A percentile compares a stretch with the other conserved stretches of the same genome.
Evolutionary conservation across 2,888 invertebrate species (phyloP).

Genomic region (Drosophila subsilvestris): DNA sequence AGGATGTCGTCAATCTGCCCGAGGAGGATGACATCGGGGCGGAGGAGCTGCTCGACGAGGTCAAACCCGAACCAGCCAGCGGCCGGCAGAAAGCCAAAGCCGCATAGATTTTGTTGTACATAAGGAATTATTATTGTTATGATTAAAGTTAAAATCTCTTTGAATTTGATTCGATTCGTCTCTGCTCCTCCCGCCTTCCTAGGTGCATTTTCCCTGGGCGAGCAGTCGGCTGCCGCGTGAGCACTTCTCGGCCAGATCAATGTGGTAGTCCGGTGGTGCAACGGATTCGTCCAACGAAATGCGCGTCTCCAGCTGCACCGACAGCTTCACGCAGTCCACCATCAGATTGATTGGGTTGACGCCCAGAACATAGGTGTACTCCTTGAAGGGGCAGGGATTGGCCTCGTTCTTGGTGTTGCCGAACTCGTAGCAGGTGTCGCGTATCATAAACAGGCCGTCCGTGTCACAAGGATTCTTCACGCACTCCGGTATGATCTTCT

Average conservation of each 20-base stretch:
- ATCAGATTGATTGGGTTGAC: constrained; percentile 87
- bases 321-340: constrained; percentile 85
- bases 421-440: constrained; percentile 74
- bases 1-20: constrained; percentile 64
- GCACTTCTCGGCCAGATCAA: constrained; percentile 71
- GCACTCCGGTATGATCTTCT: constrained; percentile 86
- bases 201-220: constrained; percentile 71
- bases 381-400: constrained; percentile 74
- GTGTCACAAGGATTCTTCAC: constrained; percentile 86
- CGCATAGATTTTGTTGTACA: neutral
- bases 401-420: constrained; percentile 73
- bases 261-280: constrained; percentile 60
- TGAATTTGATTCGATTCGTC: constrained; percentile 20
- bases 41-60: constrained; percentile 48
- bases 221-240: constrained; percentile 72
- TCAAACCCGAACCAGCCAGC: constrained; percentile 20
- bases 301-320: constrained; percentile 75
- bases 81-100: constrained; percentile 38
- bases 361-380: constrained; percentile 85
- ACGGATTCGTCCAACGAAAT: constrained; percentile 74
- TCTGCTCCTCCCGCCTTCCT: neutral
- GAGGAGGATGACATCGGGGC: constrained; percentile 79
- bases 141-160: constrained; percentile 31
- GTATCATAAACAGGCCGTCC: constrained; percentile 85
- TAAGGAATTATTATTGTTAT: constrained; percentile 29